phyloP scores from a whole-genome alignment of 2,888 invertebrate species.

The Meghimatium bilineatum region DNA sequence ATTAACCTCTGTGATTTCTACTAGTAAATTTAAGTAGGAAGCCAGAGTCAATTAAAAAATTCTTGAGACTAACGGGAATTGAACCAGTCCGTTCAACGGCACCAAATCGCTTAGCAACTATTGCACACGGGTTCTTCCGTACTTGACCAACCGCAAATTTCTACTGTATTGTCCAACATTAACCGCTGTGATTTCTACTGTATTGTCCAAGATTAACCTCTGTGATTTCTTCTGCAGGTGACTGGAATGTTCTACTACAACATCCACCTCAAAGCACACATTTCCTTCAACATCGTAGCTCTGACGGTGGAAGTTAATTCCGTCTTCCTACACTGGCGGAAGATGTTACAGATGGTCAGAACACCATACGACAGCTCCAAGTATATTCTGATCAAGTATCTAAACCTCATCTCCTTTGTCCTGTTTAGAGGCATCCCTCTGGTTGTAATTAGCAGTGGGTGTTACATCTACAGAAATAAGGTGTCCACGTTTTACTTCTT shows the following conservation, averaged over 20 bases:
- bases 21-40: too few relatives aligned
- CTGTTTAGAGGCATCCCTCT: constrained; percentile 67
- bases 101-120: too few relatives aligned
- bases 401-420: constrained; percentile 73
- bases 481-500: constrained; percentile 64
- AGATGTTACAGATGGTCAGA: constrained; percentile 74
- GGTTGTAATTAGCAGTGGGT: constrained; percentile 63
- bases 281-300: constrained; percentile 73
- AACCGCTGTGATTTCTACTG: too few relatives aligned
- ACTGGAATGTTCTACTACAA: constrained; percentile 74
- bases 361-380: constrained; percentile 62
- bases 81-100: too few relatives aligned
- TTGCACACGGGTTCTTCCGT: too few relatives aligned
- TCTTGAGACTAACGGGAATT: too few relatives aligned
- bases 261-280: constrained; percentile 65
- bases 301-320: constrained; percentile 75
- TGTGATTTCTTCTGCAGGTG: constrained; percentile 63
- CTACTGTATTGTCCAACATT: too few relatives aligned
- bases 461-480: constrained; percentile 60
- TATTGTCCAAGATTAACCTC: too few relatives aligned
- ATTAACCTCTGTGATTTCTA: too few relatives aligned
- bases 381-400: constrained; percentile 64
- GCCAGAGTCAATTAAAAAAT: too few relatives aligned
- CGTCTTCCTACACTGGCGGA: constrained; percentile 75
- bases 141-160: too few relatives aligned